These are phyloP conservation scores for Blennius ocellaris DNA, from an alignment of 2,113 vertebrate genomes.

Conservation along the genomic window DNA sequence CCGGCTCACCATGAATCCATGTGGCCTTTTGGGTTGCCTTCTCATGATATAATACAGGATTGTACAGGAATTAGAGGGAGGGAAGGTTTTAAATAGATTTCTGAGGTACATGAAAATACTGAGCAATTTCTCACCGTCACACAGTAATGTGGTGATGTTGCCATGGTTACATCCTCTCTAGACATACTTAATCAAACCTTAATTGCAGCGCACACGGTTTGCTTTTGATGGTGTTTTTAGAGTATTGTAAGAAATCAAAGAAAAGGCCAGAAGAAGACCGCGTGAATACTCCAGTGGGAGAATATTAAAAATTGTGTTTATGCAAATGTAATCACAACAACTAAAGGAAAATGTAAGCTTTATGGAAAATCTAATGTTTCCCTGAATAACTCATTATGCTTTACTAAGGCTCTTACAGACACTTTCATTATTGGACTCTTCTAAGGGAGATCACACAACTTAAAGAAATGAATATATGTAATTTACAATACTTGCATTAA, in stretches of 20 bases:
- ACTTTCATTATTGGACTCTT: no score
- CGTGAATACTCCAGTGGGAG: neutral
- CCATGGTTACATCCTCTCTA: conserved; percentile 57
- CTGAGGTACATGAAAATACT: conserved; percentile 24
- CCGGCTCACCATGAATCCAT: neutral
- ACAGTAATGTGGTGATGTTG: conserved; percentile 49
- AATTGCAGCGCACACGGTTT: conserved; percentile 51
- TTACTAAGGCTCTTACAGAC: no score
- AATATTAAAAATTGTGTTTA: neutral
- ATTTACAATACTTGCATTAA: no score
- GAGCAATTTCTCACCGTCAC: conserved; percentile 36
- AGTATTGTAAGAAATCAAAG: conserved; percentile 15
- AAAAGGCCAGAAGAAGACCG: neutral
- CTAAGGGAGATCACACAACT: no score
- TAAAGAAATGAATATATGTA: no score
- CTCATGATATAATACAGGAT: conserved; percentile 13
- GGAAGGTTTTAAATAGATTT: conserved; percentile 52
- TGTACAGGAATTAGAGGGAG: conserved; percentile 11
- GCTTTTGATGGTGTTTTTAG: conserved; percentile 12
- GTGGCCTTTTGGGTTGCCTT: conserved; percentile 8
- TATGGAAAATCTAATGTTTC: neutral
- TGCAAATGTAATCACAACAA: conserved; percentile 10
- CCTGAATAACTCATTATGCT: no score
- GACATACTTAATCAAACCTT: conserved; percentile 51
- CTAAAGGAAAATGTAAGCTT: neutral